Evolutionary conservation across 1,140 invertebrate species (phyloP).

Genomic region (Venturia canescens): DNA sequence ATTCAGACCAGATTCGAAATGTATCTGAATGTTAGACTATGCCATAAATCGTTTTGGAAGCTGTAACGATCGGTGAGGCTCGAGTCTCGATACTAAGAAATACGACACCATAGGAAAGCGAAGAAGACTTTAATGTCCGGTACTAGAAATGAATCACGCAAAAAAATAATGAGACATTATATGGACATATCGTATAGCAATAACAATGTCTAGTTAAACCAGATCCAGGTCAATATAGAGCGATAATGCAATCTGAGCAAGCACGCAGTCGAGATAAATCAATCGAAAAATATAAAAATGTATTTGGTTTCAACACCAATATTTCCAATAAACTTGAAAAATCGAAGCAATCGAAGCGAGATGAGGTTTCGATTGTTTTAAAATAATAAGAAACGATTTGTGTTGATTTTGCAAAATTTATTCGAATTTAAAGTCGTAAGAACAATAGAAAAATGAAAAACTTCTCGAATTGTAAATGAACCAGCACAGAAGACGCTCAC

Average conservation of each 20-base stretch:
- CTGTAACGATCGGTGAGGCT: neutral
- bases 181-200: neutral
- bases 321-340: no score
- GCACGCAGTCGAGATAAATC: neutral
- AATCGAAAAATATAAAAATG: neutral
- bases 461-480: no score
- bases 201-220: constrained; percentile 33
- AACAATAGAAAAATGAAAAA: no score
- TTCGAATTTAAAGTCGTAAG: no score
- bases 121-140: constrained; percentile 25
- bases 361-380: no score
- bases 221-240: neutral
- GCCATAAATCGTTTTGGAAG: constrained; percentile 37
- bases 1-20: constrained; percentile 34
- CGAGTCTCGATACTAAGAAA: neutral
- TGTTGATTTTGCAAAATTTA: no score
- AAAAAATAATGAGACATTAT: constrained; percentile 12
- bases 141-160: constrained; percentile 19
- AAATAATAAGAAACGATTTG: no score
- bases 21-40: constrained; percentile 24
- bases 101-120: constrained; percentile 33
- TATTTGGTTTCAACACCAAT: no score
- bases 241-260: neutral
- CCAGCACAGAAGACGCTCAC: no score
- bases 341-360: no score